phyloP scores from a whole-genome alignment of 2,113 vertebrate genomes.

The Embiotoca jacksoni region DNA sequence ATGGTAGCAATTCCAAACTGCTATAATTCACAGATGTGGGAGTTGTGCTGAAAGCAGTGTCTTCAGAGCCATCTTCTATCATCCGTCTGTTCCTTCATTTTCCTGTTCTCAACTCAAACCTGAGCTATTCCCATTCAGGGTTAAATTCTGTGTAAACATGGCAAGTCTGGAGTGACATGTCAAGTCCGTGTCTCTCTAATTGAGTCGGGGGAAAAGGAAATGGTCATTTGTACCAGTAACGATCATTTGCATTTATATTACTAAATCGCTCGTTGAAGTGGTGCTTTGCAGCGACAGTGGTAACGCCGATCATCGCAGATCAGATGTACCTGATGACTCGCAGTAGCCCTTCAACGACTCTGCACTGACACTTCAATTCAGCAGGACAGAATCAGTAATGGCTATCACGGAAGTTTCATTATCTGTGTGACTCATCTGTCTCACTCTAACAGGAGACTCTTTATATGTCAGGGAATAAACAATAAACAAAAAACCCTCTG shows the following conservation, averaged over 20 bases:
- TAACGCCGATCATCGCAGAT: conserved; percentile 47
- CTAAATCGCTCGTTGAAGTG: conserved; percentile 58
- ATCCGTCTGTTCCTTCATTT: conserved; percentile 8
- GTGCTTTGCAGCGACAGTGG: conserved; percentile 62
- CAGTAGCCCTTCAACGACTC: conserved; percentile 35
- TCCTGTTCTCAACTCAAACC: conserved; percentile 14
- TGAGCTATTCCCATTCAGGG: background rate
- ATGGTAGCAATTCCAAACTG: conserved; percentile 39
- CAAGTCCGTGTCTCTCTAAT: conserved; percentile 45
- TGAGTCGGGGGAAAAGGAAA: conserved; percentile 55
- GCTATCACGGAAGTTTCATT: conserved; percentile 50
- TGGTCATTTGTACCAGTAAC: conserved; percentile 55
- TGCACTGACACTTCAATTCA: conserved; percentile 42
- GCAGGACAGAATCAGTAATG: conserved; percentile 22
- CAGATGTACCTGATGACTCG: conserved; percentile 69
- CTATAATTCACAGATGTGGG: conserved; percentile 39
- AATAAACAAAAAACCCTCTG: background rate
- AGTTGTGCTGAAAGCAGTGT: conserved; percentile 15
- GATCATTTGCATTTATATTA: conserved; percentile 80
- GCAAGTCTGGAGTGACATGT: conserved; percentile 38
- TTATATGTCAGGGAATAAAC: conserved; percentile 20
- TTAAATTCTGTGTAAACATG: conserved; percentile 48
- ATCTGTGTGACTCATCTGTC: conserved; percentile 24
- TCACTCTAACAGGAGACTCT: conserved; percentile 5
- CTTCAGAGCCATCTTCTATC: background rate